phyloP scores from a whole-genome alignment of 2,797 vertebrate species.

The Ctenopoma kingsleyae region DNA sequence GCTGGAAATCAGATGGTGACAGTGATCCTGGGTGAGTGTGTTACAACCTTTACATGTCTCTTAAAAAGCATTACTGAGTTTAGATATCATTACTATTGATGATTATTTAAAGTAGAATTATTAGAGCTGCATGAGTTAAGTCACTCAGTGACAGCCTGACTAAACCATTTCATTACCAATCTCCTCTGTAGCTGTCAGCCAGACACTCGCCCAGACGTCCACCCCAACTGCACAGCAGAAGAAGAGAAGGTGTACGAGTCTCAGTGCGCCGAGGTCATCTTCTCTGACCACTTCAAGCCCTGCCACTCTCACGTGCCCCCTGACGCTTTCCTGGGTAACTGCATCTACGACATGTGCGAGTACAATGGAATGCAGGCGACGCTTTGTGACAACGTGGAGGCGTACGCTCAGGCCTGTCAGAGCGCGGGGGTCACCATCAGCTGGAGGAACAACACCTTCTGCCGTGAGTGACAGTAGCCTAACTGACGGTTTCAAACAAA shows the following conservation, averaged over 20 bases:
- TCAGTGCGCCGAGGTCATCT: conserved; percentile 74
- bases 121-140: no score
- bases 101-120: no score
- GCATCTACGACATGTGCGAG: conserved; percentile 87
- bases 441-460: conserved; percentile 88
- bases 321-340: conserved; percentile 73
- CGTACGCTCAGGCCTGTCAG: conserved; percentile 86
- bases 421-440: conserved; percentile 79
- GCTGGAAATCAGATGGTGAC: conserved; percentile 88
- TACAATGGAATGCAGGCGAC: conserved; percentile 85
- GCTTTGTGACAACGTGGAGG: conserved; percentile 85
- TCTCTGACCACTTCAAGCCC: conserved; percentile 74
- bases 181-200: conserved; percentile 70
- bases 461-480: conserved; percentile 75
- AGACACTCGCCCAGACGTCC: conserved; percentile 75
- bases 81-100: no score
- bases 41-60: not conserved
- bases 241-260: conserved; percentile 64
- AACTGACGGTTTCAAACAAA: not conserved
- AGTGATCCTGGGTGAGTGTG: conserved; percentile 81
- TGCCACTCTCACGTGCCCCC: conserved; percentile 79
- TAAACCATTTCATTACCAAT: not conserved
- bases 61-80: not conserved
- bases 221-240: conserved; percentile 69
- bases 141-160: not conserved